These are phyloP conservation scores for Gorsachius magnificus DNA, from an alignment of 2,797 vertebrate genomes.

Conservation along the genomic window DNA sequence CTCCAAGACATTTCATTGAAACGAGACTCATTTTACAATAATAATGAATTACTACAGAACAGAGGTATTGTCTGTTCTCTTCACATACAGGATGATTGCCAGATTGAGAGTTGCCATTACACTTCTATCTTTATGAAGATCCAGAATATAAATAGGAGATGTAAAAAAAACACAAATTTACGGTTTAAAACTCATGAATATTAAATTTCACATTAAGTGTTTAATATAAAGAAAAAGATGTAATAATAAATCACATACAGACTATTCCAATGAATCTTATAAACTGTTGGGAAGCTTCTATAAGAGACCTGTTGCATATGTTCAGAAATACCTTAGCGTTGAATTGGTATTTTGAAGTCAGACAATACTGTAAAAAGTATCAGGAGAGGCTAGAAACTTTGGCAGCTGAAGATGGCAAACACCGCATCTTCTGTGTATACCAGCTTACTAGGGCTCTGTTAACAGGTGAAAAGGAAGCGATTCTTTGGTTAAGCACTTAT, in stretches of 20 bases:
- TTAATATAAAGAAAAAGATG: neutral
- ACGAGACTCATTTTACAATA: neutral
- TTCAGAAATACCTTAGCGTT: neutral
- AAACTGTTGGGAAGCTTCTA: neutral
- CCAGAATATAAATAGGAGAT: neutral
- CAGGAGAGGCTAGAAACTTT: neutral
- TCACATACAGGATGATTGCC: neutral
- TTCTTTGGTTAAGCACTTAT: neutral
- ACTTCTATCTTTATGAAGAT: neutral
- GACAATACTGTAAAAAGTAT: neutral
- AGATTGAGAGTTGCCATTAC: neutral
- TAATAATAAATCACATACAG: neutral
- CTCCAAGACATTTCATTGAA: neutral
- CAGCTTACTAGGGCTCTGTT: neutral
- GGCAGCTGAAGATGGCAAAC: accelerated
- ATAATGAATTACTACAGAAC: neutral
- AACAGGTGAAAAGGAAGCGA: neutral
- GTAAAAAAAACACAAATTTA: no score
- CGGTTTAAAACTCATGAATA: neutral
- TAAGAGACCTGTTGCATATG: neutral
- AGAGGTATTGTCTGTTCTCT: neutral
- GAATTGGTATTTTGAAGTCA: neutral
- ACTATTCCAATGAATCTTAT: neutral
- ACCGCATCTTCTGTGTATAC: neutral
- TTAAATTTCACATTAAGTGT: neutral